These are phyloP conservation scores for Spilogale gracilis DNA, from an alignment of 2,113 vertebrate species.

Conservation along the genomic window DNA sequence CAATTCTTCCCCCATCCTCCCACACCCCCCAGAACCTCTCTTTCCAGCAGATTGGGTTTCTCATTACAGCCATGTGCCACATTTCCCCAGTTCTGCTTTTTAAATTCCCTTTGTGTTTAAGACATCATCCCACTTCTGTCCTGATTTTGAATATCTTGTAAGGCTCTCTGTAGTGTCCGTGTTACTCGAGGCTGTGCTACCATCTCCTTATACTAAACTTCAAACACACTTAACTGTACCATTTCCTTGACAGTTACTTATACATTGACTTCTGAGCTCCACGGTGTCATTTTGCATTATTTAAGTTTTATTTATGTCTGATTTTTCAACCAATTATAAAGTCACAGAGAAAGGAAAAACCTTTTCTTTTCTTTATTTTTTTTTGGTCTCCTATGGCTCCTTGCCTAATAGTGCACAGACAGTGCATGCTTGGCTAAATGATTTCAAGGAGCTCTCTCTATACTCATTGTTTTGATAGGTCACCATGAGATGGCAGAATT, in stretches of 20 bases:
- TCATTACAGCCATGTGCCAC: accelerated
- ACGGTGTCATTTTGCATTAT: background rate
- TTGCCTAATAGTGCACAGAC: background rate
- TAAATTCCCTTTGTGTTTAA: too few species aligned
- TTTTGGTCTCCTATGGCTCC: background rate
- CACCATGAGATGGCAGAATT: background rate
- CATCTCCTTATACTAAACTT: background rate
- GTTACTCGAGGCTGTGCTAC: background rate
- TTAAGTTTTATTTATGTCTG: background rate
- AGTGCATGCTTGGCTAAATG: background rate
- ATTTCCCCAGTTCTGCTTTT: background rate
- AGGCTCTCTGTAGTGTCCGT: background rate
- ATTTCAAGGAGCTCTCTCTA: background rate
- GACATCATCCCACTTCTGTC: background rate
- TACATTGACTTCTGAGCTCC: background rate
- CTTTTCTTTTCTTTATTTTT: background rate
- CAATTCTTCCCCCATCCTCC: background rate
- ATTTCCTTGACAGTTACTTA: background rate
- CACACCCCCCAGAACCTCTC: background rate
- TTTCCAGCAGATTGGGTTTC: background rate
- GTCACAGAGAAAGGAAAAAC: background rate
- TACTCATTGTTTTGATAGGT: background rate
- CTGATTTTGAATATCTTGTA: background rate
- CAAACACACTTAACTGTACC: too few species aligned
- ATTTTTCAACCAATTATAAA: conserved; percentile 12